Conservation (phyloP, 2,888 invertebrate genomes). For the Sarcophaga caerulescens region DNA sequence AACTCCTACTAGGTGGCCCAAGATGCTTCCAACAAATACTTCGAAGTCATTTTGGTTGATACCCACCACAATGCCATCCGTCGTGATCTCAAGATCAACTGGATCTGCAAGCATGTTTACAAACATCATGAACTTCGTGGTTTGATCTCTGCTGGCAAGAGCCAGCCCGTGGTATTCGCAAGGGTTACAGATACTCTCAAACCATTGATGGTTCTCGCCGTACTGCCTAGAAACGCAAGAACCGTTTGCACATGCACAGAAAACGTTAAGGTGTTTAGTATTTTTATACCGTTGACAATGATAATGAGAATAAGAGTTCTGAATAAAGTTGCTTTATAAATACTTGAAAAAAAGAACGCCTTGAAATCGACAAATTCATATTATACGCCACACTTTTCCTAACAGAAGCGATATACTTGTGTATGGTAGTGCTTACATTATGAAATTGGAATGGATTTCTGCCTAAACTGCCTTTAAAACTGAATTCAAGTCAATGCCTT, state of each 20-base stretch:
- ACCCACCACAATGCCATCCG: constrained; percentile 88
- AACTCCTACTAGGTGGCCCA: constrained; percentile 99
- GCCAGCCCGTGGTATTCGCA: constrained; percentile 97
- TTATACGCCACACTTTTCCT: too few species aligned
- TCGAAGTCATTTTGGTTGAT: constrained; percentile 96
- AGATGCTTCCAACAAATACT: constrained; percentile 99
- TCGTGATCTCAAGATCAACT: constrained; percentile 97
- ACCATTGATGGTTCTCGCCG: constrained; percentile 98
- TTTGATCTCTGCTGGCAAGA: constrained; percentile 96
- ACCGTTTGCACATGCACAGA: constrained; percentile 95
- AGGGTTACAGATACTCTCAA: constrained; percentile 96
- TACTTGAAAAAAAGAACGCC: neutral
- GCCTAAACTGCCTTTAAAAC: too few species aligned
- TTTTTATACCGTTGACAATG: neutral
- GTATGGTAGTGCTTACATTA: too few species aligned
- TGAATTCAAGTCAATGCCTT: too few species aligned
- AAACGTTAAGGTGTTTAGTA: constrained; percentile 90
- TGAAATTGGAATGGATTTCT: too few species aligned
- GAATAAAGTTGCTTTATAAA: constrained; percentile 38
- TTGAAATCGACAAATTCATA: too few species aligned
- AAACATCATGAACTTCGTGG: constrained; percentile 99
- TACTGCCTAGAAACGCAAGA: constrained; percentile 97
- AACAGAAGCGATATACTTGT: too few species aligned
- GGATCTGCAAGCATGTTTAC: constrained; percentile 98
- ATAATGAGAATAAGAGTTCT: neutral